Percentiles rank a stretch among this genome's conserved stretches.
Conservation (phyloP, 1,140 invertebrate species). For the Drosophila littoralis region DNA sequence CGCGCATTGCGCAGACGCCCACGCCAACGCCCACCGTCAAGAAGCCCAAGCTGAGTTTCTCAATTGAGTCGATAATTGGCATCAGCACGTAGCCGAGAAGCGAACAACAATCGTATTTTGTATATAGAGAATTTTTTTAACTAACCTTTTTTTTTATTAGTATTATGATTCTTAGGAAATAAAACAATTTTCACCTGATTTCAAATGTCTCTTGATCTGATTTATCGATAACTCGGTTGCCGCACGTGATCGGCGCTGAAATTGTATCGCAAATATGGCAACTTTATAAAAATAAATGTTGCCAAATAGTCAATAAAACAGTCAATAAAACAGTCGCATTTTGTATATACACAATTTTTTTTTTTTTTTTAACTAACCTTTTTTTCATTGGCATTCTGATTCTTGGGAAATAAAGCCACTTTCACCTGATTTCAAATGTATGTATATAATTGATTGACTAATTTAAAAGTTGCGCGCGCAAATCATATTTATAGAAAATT, state of each 20-base stretch:
- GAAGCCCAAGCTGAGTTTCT: constrained; percentile 86
- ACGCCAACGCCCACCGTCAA: constrained; percentile 51
- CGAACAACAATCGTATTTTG: constrained; percentile 1
- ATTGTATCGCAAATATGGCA: background rate
- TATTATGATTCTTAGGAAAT: constrained; percentile 32
- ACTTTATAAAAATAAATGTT: no score
- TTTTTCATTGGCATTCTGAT: constrained; percentile 19
- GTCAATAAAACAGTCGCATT: background rate
- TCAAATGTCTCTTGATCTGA: background rate
- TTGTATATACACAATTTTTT: constrained; percentile 29
- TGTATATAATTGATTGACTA: no score
- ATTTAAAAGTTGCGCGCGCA: no score
- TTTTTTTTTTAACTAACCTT: background rate
- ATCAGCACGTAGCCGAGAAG: constrained; percentile 70
- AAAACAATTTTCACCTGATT: constrained; percentile 21
- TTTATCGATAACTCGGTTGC: background rate
- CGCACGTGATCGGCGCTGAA: background rate
- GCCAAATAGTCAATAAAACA: no score
- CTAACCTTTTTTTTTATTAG: constrained; percentile 37
- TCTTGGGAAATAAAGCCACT: constrained; percentile 27
- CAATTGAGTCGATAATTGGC: constrained; percentile 87
- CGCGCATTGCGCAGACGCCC: constrained; percentile 62
- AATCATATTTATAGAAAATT: background rate
- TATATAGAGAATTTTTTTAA: constrained; percentile 26
- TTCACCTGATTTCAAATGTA: background rate